Base-by-base conservation (phyloP, 2,113 vertebrate species). In the Machaerirhynchus nigripectus region DNA sequence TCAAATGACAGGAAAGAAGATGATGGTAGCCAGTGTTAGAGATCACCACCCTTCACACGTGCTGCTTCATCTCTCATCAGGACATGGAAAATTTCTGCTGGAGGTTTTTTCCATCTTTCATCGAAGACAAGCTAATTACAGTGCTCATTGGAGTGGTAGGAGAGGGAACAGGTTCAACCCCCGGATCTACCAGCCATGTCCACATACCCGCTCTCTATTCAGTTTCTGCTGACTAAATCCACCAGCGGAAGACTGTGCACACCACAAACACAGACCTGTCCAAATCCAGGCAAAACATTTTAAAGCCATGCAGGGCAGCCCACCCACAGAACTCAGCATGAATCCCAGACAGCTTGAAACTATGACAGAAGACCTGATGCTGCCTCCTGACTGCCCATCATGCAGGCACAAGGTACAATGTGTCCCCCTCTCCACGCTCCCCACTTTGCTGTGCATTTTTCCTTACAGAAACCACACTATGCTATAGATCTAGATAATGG, bases 81-180 rank as follows among this genome's bases (percentile, higher is more conserved):
- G 28, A 79, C 49, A 49, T 5, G 0, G 1, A 14, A 90, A 50
- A 12, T 26, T 73, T 89, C 80, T 55, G 31, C 44, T 61, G 49
- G 33, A 57, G 14, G 9, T 13, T 47, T 77, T 55, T 42, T 70
- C n/a, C 30, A 11, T 15, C 50, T 26, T 76, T 21, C 35, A 15
- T 31, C 65, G 44, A 2, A 60, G 71, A 55, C 0, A 2, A 49
- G n/a, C 22, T 49, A 44, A 40, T 37, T 42, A 27, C 26, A 65
- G 37, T 3, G 1, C 20, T 42, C 4, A 1, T 6, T n/a, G 31
- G 15, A 47, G 31, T 11, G 30, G 7, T 10, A 64, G n/a, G 13
- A 23, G 39, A 78, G 17, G 21, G 5, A 11, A 11, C 21, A 78
- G 35, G 11, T 56, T 80, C 31, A 60, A 7, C 1, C 11, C 46